Percentiles rank a stretch among this genome's conserved stretches.
Evolutionary conservation across 2,888 invertebrate species (phyloP).

Genomic region (Drosophila diplacantha): DNA sequence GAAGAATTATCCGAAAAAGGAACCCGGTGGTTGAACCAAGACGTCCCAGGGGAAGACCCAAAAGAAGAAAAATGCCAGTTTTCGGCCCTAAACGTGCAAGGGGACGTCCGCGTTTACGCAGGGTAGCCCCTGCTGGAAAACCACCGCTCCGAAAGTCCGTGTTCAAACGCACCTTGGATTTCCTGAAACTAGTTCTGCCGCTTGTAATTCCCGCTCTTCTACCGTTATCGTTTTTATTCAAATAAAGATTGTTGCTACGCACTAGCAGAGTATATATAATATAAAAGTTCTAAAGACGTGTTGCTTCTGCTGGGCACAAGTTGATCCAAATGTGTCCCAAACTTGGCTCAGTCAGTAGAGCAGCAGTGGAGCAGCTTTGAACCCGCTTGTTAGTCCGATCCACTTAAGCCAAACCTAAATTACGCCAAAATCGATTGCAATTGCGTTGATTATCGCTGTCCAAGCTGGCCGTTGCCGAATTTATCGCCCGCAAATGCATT

Average conservation of each 20-base stretch:
- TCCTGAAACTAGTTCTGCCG: not conserved
- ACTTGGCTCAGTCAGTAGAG: conserved; percentile 52
- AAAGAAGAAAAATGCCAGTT: too few species aligned
- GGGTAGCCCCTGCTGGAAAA: not conserved
- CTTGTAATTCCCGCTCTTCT: fast-evolving
- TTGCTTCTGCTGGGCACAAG: conserved; percentile 1
- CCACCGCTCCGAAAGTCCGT: fast-evolving
- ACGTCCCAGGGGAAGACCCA: not conserved
- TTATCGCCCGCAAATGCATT: conserved; percentile 70
- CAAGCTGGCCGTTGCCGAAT: conserved; percentile 63
- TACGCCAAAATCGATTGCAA: conserved; percentile 72
- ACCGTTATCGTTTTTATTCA: not conserved
- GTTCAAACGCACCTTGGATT: not conserved
- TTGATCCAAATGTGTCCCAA: conserved; percentile 6
- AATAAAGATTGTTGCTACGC: not conserved
- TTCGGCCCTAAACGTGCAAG: not conserved
- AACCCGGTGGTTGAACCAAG: too few species aligned
- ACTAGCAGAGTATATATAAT: not conserved
- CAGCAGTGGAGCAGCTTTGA: not conserved
- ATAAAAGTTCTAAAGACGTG: not conserved
- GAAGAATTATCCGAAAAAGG: not conserved
- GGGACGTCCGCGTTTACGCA: not conserved
- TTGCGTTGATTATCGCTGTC: conserved; percentile 71
- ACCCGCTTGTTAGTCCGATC: conserved; percentile 54
- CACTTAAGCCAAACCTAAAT: conserved; percentile 70